phyloP scores from a whole-genome alignment of 2,113 vertebrate genomes.

The Caloenas nicobarica region DNA sequence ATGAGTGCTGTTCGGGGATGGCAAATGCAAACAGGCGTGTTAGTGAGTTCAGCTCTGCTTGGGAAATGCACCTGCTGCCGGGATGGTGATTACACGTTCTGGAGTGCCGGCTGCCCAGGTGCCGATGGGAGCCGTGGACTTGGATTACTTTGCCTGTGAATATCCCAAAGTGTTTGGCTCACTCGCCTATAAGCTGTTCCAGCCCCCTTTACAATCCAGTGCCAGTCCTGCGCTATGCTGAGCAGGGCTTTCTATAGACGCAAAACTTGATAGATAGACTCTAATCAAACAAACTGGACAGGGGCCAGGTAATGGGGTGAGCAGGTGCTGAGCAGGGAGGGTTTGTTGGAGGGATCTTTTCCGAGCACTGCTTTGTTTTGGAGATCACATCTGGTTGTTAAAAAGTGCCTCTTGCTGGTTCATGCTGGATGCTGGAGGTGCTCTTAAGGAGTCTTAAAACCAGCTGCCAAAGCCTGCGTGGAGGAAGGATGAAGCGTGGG shows the following conservation, averaged over 20 bases:
- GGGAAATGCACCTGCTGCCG: slow-evolving; percentile 54
- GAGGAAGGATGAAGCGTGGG: slow-evolving; percentile 44
- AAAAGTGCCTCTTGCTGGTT: slow-evolving; percentile 26
- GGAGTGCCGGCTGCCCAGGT: slow-evolving; percentile 53
- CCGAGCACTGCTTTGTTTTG: background rate
- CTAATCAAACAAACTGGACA: slow-evolving; percentile 44
- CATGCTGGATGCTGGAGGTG: slow-evolving; percentile 24
- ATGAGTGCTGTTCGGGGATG: background rate
- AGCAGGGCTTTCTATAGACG: background rate
- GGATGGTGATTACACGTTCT: slow-evolving; percentile 8
- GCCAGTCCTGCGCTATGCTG: slow-evolving; percentile 17
- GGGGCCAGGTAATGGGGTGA: slow-evolving; percentile 9
- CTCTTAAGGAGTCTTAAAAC: background rate
- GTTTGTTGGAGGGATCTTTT: background rate
- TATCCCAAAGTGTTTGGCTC: slow-evolving; percentile 56
- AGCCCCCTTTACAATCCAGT: slow-evolving; percentile 9
- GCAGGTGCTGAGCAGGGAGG: slow-evolving; percentile 54
- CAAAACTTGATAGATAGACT: slow-evolving; percentile 53
- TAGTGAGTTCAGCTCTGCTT: slow-evolving; percentile 1
- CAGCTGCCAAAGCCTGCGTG: slow-evolving; percentile 28
- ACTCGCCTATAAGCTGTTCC: slow-evolving; percentile 42
- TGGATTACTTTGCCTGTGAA: slow-evolving; percentile 55
- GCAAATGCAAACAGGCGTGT: background rate
- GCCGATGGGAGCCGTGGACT: slow-evolving; percentile 42
- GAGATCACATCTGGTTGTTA: slow-evolving; percentile 43